Base-by-base conservation (phyloP, 2,113 vertebrate species). In the Pimephales promelas region DNA sequence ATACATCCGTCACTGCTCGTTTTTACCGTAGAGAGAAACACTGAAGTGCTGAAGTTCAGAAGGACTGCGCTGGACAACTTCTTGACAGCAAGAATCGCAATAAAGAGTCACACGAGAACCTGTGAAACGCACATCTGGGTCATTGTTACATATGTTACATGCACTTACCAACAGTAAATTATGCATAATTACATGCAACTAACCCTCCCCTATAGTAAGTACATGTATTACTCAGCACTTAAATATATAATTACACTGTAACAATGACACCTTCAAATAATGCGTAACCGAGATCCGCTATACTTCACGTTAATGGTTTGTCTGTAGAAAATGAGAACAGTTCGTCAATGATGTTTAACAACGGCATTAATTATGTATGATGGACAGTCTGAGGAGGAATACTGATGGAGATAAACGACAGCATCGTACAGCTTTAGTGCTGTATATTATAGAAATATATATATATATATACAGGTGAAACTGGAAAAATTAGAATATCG, bases 331-430 rank as follows among this genome's bases (percentile, higher is more conserved):
- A 77, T 40, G 9, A 77, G 10, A 40, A 22, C 75, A 59, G 54
- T 59, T 59, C 26, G 47, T 76, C 73, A 76, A 28, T 40, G 52
- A 26, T 36, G 73, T 36, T 59, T 28, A 49, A 77, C 49, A 76
- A 77, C 73, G 57, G 49, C 73, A 76, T 56, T 34, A 76, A 76
- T 76, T 56, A 57, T 57, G 52, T 52, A 76, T 57, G 52, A 76
- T 36, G 28, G 28, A 57, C 49, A 76, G 28, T 54, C 26, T 77
- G 31, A 16, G 20, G 31, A 16, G 20, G 52, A 77, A 24, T 40
- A 59, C 10, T 24, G 31, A 77, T 57, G 73, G 56, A 20, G 18
- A 56, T 57, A 72, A 47, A 47, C 43, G 47, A 24, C 10, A 2
- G 18, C 56, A 26, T 20, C 57, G 57, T 34, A 66, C 28, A 31